These are phyloP conservation scores for Clanis bilineata DNA, from an alignment of 2,888 invertebrate genomes.

Conservation along the genomic window DNA sequence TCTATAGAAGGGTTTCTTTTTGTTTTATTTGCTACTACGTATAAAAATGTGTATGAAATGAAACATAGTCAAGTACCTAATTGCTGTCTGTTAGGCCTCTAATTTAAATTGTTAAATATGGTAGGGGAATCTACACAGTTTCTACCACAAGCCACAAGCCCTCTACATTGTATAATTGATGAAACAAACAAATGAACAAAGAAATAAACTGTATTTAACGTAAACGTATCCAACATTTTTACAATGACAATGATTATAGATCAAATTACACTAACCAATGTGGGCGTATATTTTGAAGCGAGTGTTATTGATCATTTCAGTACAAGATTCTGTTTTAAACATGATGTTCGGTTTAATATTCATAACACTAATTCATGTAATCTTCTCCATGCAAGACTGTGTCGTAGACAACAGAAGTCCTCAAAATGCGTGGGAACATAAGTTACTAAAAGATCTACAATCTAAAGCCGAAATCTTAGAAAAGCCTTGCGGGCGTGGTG, in stretches of 20 bases:
- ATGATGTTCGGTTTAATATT: conserved; percentile 5
- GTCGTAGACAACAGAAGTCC: conserved; percentile 23
- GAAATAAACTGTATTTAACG: too few species aligned
- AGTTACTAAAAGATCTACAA: conserved; percentile 27
- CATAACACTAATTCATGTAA: background rate
- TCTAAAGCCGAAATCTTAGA: conserved; percentile 15
- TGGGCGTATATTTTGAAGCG: conserved; percentile 2
- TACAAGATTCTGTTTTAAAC: background rate
- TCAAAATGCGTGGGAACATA: conserved; percentile 32
- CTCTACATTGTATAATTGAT: too few species aligned
- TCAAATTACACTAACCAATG: background rate
- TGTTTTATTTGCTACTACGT: too few species aligned
- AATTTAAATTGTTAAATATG: too few species aligned
- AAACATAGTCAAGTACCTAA: too few species aligned
- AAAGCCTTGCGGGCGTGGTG: conserved; percentile 14
- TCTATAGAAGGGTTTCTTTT: too few species aligned
- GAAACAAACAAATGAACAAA: too few species aligned
- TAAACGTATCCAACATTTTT: background rate
- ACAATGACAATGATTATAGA: background rate
- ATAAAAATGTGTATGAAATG: too few species aligned
- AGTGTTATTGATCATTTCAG: background rate
- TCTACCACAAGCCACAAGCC: too few species aligned
- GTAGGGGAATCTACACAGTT: too few species aligned
- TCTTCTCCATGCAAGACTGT: conserved; percentile 19
- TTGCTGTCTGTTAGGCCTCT: too few species aligned